A percentile compares a stretch with the other conserved stretches of the same genome.
phyloP scores from a whole-genome alignment of 2,888 invertebrate species.

The Cheilosia impressa region DNA sequence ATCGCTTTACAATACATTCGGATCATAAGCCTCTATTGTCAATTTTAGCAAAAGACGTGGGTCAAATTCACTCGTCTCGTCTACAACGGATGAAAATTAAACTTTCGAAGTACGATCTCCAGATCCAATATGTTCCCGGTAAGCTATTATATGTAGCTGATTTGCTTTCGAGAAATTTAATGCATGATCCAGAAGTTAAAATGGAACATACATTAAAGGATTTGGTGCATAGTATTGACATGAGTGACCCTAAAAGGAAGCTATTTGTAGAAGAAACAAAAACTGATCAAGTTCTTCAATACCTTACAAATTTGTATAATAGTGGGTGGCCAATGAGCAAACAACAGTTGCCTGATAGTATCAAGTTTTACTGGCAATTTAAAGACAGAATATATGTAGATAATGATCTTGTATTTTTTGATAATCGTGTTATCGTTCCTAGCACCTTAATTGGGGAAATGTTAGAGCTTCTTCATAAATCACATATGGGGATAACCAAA shows the following conservation, averaged over 20 bases:
- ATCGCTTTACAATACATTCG: slow-evolving; percentile 10
- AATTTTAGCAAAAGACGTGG: no score
- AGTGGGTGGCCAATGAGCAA: slow-evolving; percentile 22
- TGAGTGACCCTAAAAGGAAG: slow-evolving; percentile 28
- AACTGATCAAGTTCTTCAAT: slow-evolving; percentile 16
- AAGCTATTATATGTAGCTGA: slow-evolving; percentile 47
- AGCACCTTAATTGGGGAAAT: slow-evolving; percentile 28
- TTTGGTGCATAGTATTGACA: slow-evolving; percentile 25
- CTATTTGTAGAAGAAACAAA: slow-evolving; percentile 28
- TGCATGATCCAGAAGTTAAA: slow-evolving; percentile 14
- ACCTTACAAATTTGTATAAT: background rate
- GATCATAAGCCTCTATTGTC: slow-evolving; percentile 39
- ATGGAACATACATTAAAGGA: slow-evolving; percentile 25
- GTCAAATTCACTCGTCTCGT: slow-evolving; percentile 42
- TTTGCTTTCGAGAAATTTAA: slow-evolving; percentile 37
- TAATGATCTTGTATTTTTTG: slow-evolving; percentile 18
- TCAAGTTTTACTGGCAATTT: slow-evolving; percentile 23
- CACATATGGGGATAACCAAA: slow-evolving; percentile 46
- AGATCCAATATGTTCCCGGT: slow-evolving; percentile 42
- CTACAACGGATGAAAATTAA: slow-evolving; percentile 47
- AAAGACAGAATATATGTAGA: slow-evolving; percentile 29
- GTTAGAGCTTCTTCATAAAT: slow-evolving; percentile 45
- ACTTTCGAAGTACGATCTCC: slow-evolving; percentile 38
- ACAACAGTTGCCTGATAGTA: slow-evolving; percentile 7
- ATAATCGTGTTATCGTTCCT: slow-evolving; percentile 46